phyloP scores from a whole-genome alignment of 2,797 vertebrate genomes.

The Propithecus deckenii region DNA sequence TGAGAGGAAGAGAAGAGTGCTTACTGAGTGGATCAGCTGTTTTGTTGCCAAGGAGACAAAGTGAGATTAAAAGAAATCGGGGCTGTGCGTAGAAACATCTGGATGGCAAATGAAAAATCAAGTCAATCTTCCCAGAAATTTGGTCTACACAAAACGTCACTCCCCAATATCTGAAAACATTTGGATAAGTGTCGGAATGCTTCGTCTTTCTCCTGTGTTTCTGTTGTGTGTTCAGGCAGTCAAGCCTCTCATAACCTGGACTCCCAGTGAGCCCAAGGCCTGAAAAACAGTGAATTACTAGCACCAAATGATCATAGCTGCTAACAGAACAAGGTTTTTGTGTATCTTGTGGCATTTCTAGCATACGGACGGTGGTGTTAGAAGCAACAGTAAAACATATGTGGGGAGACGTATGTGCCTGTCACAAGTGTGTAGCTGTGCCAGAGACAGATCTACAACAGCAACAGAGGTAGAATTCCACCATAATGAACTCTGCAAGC shows the following conservation, averaged over 20 bases:
- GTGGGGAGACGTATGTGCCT: background rate
- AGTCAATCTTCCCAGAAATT: background rate
- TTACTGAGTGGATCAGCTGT: background rate
- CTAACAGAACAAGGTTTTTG: background rate
- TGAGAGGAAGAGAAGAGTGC: background rate
- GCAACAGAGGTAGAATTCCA: background rate
- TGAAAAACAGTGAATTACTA: background rate
- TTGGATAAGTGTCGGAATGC: background rate
- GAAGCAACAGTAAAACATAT: background rate
- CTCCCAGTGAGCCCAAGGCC: background rate
- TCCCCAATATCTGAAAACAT: background rate
- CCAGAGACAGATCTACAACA: background rate
- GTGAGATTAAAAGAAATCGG: constrained; percentile 9
- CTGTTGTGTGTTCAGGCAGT: background rate
- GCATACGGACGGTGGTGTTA: background rate
- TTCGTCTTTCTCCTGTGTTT: background rate
- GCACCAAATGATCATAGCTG: background rate
- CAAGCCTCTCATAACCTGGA: background rate
- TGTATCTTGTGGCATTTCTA: background rate
- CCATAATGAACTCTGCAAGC: background rate
- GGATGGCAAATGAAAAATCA: constrained; percentile 8
- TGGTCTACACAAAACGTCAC: background rate
- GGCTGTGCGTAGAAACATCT: background rate
- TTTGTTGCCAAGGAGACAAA: background rate
- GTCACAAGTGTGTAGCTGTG: background rate